Evolutionary conservation across 2,113 vertebrate species (phyloP), one percentile per base, ranked within the genome.

Genomic region (Oreochromis spilurus): DNA sequence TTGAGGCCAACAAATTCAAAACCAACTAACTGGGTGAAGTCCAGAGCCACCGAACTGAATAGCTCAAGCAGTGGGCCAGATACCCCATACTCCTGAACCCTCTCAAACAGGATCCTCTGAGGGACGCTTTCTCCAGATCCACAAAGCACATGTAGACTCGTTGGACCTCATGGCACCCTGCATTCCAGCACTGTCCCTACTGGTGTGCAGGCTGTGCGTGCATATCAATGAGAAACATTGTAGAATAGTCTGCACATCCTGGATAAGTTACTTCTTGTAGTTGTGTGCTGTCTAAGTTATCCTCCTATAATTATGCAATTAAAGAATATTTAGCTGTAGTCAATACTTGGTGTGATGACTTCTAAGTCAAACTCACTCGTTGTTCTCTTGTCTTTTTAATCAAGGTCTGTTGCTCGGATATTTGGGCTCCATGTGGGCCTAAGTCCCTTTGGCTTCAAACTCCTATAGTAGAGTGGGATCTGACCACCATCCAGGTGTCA

Each of bases 381-480:
- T 43, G 5, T 38, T 10, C 54, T 65, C 5, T 48, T 58, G 2
- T 29, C 29, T 26, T 72, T 26, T n/a, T 67, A 53, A 38, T n/a
- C 13, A 57, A 94, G 98, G 92, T 98, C 1, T 98, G 97, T 84
- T 99, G 98, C 90, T 93, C 88, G 3, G 13, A 2, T 1, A 62
- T 6, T 8, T 5, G 1, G 5, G 14, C 50, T 43, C 58, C 43
- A 1, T 92, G 94, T 26, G 84, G 19, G 3, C 58, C 82, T 1
- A 6, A 13, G 3, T 93, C 48, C 0, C 86, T 54, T 8, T 99
- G 98, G 98, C 57, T 96, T 8, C 90, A 92, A 0, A 97, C 93
- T 19, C 86, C 95, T 1, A 88, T 97, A 38, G 4, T 84, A 29
- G 9, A 57, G 0, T 94, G 89, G 78, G 88, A 31, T 7, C 29